Percentiles rank a stretch among this genome's conserved stretches.
Evolutionary conservation across 2,888 invertebrate genomes (phyloP).

Genomic region (Metallyticus violacea): DNA sequence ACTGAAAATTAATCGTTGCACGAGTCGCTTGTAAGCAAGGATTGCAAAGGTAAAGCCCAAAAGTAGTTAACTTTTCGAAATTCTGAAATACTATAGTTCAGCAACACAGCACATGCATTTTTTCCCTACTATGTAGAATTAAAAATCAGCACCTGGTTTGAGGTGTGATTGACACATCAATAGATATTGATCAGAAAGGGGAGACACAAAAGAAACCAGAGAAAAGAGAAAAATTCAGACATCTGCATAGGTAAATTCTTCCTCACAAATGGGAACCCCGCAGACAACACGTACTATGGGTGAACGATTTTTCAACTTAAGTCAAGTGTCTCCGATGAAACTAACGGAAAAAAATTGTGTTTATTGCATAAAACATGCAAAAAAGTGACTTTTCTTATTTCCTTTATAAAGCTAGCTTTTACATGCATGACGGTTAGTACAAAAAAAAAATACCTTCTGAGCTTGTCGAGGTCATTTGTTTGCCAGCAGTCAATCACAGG

Average conservation of each 20-base stretch:
- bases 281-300: not conserved
- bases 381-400: not conserved
- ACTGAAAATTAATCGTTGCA: too few relatives aligned
- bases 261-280: not conserved
- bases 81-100: too few relatives aligned
- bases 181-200: not conserved
- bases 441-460: too few relatives aligned
- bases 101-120: not conserved
- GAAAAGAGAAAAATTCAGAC: not conserved
- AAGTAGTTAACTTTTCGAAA: not conserved
- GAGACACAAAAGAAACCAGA: too few relatives aligned
- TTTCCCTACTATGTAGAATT: not conserved
- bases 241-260: not conserved
- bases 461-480: too few relatives aligned
- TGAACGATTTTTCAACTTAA: not conserved
- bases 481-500: not conserved
- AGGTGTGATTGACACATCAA: constrained; percentile 26
- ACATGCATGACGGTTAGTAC: not conserved
- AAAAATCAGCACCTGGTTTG: constrained; percentile 23
- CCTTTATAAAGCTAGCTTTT: too few relatives aligned
- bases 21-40: too few relatives aligned
- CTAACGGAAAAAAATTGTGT: too few relatives aligned
- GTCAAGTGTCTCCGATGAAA: not conserved
- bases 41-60: too few relatives aligned
- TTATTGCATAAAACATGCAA: not conserved